Evolutionary conservation across 2,113 vertebrate genomes (phyloP).

Genomic region (Eudorcas thomsonii): DNA sequence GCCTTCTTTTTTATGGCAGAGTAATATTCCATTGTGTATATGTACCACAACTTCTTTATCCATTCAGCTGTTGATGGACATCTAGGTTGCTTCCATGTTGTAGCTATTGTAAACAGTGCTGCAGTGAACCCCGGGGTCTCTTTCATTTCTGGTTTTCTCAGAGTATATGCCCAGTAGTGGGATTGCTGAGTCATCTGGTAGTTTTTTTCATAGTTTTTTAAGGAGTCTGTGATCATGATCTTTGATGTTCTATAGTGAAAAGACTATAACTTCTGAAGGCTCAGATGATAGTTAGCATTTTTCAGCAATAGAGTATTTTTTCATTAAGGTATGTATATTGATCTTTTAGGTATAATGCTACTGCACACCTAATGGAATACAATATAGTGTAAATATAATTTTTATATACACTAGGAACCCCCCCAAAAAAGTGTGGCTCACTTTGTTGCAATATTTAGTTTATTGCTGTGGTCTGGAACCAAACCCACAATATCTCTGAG

Average conservation of each 20-base stretch:
- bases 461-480: background rate
- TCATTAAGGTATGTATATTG: background rate
- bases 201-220: background rate
- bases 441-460: background rate
- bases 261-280: background rate
- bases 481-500: background rate
- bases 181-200: background rate
- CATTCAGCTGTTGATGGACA: background rate
- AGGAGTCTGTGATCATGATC: background rate
- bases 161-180: background rate
- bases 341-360: background rate
- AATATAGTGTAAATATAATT: background rate
- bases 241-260: background rate
- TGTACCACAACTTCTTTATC: background rate
- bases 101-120: background rate
- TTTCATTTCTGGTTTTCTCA: background rate
- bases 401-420: background rate
- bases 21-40: background rate
- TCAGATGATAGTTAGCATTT: background rate
- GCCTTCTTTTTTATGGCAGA: background rate
- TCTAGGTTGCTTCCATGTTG: background rate
- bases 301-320: background rate
- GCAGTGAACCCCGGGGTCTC: background rate
- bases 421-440: background rate
- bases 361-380: background rate